These are phyloP conservation scores for Rhinoptilus africanus DNA, from an alignment of 2,113 vertebrate genomes.

Conservation along the genomic window DNA sequence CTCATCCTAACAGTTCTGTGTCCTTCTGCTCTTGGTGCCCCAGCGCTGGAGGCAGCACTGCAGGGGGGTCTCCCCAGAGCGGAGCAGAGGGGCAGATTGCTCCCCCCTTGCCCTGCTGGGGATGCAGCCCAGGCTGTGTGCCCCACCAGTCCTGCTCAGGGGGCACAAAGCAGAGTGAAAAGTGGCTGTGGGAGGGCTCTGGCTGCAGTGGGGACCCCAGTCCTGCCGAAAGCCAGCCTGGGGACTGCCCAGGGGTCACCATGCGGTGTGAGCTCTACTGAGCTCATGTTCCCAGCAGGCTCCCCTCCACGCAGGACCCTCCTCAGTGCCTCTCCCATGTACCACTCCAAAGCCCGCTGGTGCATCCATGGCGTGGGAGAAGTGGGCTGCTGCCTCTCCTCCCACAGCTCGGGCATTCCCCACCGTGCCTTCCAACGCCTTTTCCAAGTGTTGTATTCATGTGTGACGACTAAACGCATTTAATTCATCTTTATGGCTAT, in stretches of 20 bases:
- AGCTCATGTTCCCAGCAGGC: neutral
- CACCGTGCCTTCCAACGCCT: accelerated
- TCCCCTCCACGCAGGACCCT: accelerated
- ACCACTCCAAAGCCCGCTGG: neutral
- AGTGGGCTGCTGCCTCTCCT: neutral
- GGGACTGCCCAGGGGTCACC: too few species aligned
- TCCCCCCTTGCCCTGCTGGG: too few species aligned
- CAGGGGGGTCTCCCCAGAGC: too few species aligned
- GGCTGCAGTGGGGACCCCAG: neutral
- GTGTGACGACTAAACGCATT: neutral
- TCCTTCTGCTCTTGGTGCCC: too few species aligned
- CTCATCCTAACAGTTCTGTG: too few species aligned
- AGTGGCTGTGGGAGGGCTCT: neutral
- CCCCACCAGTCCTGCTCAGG: neutral
- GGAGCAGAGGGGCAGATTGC: too few species aligned
- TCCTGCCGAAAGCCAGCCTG: neutral
- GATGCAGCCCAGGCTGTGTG: too few species aligned
- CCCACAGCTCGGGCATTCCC: accelerated
- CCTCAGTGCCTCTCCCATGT: accelerated
- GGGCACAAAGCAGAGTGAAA: accelerated
- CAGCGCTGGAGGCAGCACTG: too few species aligned
- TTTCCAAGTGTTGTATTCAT: neutral
- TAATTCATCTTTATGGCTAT: neutral
- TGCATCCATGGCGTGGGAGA: neutral
- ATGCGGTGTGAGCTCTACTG: accelerated